phyloP scores from a whole-genome alignment of 2,888 invertebrate genomes.

The Volucella inflata region DNA sequence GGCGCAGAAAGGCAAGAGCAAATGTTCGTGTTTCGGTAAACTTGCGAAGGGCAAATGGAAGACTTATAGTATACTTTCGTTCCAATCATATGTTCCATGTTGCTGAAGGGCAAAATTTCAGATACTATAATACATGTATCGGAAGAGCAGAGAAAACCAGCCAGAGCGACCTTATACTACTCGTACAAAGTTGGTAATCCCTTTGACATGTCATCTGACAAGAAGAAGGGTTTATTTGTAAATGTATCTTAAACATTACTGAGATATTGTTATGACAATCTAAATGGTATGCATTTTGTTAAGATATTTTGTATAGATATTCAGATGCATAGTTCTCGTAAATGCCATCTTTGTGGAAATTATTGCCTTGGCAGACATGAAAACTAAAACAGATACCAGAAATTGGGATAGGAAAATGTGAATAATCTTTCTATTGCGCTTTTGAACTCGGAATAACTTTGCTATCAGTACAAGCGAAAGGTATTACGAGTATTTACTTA shows the following conservation, averaged over 20 bases:
- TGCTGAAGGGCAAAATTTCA: not conserved
- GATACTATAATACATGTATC: not conserved
- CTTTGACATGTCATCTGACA: not conserved
- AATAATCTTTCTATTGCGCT: too few relatives aligned
- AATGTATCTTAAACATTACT: not conserved
- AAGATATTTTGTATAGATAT: too few relatives aligned
- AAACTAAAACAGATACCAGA: too few relatives aligned
- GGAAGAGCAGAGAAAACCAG: not conserved
- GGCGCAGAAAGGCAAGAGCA: not conserved
- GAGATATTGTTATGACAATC: not conserved
- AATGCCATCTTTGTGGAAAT: too few relatives aligned
- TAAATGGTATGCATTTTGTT: too few relatives aligned
- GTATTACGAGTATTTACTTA: too few relatives aligned
- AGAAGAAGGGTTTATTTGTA: not conserved
- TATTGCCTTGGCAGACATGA: too few relatives aligned
- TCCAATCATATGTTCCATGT: slow-evolving; percentile 5
- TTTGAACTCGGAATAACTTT: too few relatives aligned
- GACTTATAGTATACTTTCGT: slow-evolving; percentile 2
- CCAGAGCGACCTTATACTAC: not conserved
- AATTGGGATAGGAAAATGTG: too few relatives aligned
- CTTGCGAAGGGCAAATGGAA: not conserved
- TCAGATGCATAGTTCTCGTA: too few relatives aligned
- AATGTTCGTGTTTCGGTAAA: not conserved
- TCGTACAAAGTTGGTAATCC: not conserved
- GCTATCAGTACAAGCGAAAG: too few relatives aligned